Conservation (phyloP, 2,888 invertebrate genomes). For the Julus scandinavius region DNA sequence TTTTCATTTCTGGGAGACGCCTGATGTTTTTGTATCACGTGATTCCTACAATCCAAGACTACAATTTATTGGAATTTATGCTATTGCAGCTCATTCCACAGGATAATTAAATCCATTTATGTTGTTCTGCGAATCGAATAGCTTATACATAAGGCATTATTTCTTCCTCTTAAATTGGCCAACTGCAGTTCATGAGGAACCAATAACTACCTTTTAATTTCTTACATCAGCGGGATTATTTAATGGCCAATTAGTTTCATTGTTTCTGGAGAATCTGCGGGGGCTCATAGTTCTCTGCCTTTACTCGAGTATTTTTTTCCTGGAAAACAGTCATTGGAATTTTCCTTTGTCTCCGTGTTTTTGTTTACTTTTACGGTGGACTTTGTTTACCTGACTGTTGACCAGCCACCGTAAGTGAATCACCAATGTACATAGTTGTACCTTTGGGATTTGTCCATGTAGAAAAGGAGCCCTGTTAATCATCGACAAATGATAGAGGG, state of each 20-base stretch:
- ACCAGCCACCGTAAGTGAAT: not conserved
- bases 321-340: constrained; percentile 7
- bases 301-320: not conserved
- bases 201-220: too few relatives aligned
- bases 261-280: not conserved
- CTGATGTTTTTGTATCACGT: not conserved
- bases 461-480: not conserved
- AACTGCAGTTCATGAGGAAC: too few relatives aligned
- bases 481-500: not conserved
- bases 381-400: not conserved
- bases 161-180: too few relatives aligned
- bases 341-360: not conserved
- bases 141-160: too few relatives aligned
- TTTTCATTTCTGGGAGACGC: not conserved
- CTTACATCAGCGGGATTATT: not conserved
- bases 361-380: not conserved
- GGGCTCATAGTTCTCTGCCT: not conserved
- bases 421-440: not conserved
- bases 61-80: not conserved
- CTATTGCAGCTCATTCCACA: not conserved
- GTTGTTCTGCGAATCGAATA: not conserved
- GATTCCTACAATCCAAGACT: not conserved
- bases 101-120: not conserved
- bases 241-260: not conserved
- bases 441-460: not conserved